phyloP scores from a whole-genome alignment of 2,888 invertebrate genomes.

The Hymenopus coronatus region DNA sequence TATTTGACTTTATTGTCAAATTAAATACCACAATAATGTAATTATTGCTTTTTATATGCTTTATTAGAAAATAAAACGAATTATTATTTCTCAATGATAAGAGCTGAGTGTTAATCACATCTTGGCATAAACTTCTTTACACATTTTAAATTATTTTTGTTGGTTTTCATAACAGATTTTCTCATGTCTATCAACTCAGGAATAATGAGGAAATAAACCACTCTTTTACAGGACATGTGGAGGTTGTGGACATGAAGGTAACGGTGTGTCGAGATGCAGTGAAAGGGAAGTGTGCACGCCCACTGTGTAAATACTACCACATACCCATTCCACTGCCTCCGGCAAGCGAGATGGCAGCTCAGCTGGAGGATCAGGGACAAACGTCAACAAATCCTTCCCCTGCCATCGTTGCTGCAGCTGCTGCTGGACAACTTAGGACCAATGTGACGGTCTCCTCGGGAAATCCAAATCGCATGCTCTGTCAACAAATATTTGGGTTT shows the following conservation, averaged over 20 bases:
- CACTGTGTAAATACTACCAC: constrained; percentile 96
- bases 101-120: too few species aligned
- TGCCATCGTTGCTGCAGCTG: not conserved
- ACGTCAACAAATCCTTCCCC: constrained; percentile 37
- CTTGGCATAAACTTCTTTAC: too few species aligned
- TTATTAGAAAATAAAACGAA: too few species aligned
- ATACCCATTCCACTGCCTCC: constrained; percentile 89
- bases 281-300: constrained; percentile 88
- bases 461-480: constrained; percentile 37
- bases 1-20: too few species aligned
- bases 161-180: too few species aligned
- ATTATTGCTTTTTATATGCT: too few species aligned
- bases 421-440: constrained; percentile 4
- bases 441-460: constrained; percentile 51
- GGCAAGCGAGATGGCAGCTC: constrained; percentile 68
- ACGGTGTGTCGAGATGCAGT: constrained; percentile 95
- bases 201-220: not conserved
- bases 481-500: constrained; percentile 31
- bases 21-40: too few species aligned
- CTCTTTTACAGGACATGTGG: constrained; percentile 81
- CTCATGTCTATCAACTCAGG: not conserved
- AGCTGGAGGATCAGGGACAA: constrained; percentile 45
- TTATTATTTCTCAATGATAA: too few species aligned
- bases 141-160: too few species aligned
- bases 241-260: constrained; percentile 92